Percentiles rank a stretch among this genome's conserved stretches.
These are phyloP conservation scores for Musca vetustissima DNA, from an alignment of 1,140 invertebrate species.

Conservation along the genomic window DNA sequence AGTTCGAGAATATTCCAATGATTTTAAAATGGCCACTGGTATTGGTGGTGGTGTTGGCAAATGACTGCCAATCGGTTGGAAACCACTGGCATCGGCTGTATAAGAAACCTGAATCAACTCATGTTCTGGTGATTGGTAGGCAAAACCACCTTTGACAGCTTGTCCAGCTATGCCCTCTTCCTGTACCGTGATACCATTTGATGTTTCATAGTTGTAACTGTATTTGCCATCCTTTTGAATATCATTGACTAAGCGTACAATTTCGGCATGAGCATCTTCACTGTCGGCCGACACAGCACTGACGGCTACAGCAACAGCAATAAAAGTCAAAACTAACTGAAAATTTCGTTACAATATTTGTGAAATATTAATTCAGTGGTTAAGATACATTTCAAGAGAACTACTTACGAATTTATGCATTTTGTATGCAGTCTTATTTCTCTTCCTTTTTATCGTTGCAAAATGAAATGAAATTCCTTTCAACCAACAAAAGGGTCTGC, in stretches of 20 bases:
- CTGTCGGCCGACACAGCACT: not conserved
- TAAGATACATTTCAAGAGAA: not conserved
- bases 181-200: constrained; percentile 63
- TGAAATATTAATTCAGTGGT: not conserved
- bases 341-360: not conserved
- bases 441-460: no score
- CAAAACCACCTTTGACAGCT: no score
- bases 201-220: constrained; percentile 60
- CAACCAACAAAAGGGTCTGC: no score
- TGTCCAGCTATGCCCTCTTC: constrained; percentile 58
- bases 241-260: constrained; percentile 1
- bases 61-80: no score
- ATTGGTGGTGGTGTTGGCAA: no score
- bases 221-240: constrained; percentile 57
- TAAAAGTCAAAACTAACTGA: not conserved
- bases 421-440: not conserved
- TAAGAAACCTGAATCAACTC: no score
- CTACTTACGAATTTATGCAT: constrained; percentile 13
- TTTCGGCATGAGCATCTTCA: not conserved
- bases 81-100: no score
- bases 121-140: no score
- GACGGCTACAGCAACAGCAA: not conserved
- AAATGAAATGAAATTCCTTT: no score
- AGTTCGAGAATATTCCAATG: no score
- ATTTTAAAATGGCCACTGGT: no score